phyloP scores from a whole-genome alignment of 2,113 vertebrate genomes.

The Fregetta grallaria region DNA sequence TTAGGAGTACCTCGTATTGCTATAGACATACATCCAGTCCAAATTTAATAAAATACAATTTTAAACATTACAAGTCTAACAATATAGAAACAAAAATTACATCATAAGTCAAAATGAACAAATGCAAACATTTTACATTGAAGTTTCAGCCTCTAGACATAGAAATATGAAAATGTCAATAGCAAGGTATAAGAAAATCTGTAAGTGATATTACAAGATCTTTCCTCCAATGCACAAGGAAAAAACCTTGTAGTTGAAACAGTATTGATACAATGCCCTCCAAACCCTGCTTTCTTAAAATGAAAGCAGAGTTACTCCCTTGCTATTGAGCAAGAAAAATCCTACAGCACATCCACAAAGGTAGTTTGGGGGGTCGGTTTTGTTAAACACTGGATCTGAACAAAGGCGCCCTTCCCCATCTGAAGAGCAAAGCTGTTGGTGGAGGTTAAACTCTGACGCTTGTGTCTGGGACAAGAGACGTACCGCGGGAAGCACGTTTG shows the following conservation, averaged over 20 bases:
- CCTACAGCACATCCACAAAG: slow-evolving; percentile 70
- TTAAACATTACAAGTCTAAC: slow-evolving; percentile 86
- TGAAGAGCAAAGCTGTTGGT: background rate
- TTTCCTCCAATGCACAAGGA: slow-evolving; percentile 69
- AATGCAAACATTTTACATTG: slow-evolving; percentile 86
- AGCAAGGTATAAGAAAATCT: slow-evolving; percentile 78
- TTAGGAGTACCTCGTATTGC: slow-evolving; percentile 90
- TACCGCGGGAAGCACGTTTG: background rate
- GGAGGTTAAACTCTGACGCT: background rate
- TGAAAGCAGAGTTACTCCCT: slow-evolving; percentile 74
- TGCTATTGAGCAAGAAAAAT: slow-evolving; percentile 73
- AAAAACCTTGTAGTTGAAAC: slow-evolving; percentile 68
- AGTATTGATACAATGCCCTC: slow-evolving; percentile 73
- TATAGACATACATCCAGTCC: slow-evolving; percentile 86
- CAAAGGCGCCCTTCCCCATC: background rate
- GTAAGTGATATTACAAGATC: slow-evolving; percentile 63
- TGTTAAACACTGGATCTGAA: background rate
- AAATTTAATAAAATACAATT: slow-evolving; percentile 82
- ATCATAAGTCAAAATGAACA: slow-evolving; percentile 80
- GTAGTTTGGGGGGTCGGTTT: background rate
- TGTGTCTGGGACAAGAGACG: background rate
- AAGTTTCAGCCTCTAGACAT: slow-evolving; percentile 77
- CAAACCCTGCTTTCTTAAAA: slow-evolving; percentile 70
- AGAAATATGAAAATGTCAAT: slow-evolving; percentile 77
- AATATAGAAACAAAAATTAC: slow-evolving; percentile 81